A percentile compares a stretch with the other conserved stretches of the same genome.
These are phyloP conservation scores for Thamnaconus septentrionalis DNA, from an alignment of 2,113 vertebrate genomes.

Conservation along the genomic window DNA sequence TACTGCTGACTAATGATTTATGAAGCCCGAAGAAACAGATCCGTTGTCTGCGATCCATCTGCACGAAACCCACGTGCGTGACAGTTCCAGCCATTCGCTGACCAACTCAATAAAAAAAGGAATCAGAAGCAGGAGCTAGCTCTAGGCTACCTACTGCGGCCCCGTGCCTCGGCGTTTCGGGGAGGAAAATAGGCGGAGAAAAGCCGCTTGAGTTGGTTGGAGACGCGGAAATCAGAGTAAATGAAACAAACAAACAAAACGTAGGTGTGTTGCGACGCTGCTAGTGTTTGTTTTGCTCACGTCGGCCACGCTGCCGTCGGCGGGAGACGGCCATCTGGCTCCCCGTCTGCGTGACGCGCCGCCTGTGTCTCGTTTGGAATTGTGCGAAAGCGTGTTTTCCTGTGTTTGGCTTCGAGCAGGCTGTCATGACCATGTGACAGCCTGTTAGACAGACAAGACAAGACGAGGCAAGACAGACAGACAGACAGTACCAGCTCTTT, in stretches of 20 bases:
- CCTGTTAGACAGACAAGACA: too few relatives aligned
- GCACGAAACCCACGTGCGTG: too few relatives aligned
- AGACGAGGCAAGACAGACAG: background rate
- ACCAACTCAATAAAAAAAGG: background rate
- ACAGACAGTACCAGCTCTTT: slow-evolving; percentile 45
- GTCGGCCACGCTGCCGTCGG: background rate
- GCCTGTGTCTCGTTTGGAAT: background rate
- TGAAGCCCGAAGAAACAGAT: too few relatives aligned
- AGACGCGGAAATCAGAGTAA: too few relatives aligned
- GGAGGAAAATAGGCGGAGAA: too few relatives aligned
- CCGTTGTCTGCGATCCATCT: too few relatives aligned
- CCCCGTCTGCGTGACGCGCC: background rate
- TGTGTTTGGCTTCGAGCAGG: background rate
- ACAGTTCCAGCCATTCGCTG: background rate
- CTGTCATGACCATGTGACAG: too few relatives aligned
- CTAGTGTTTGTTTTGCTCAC: slow-evolving; percentile 1
- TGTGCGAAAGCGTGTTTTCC: background rate
- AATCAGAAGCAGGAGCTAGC: background rate
- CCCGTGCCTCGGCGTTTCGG: too few relatives aligned
- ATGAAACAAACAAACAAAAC: too few relatives aligned
- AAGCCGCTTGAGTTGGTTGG: too few relatives aligned
- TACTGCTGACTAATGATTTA: too few relatives aligned
- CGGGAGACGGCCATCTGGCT: slow-evolving; percentile 3
- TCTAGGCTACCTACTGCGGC: background rate
- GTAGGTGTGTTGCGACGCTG: background rate